Conservation (phyloP, 2,797 vertebrate species). For the Sebastes hopkinsi region DNA sequence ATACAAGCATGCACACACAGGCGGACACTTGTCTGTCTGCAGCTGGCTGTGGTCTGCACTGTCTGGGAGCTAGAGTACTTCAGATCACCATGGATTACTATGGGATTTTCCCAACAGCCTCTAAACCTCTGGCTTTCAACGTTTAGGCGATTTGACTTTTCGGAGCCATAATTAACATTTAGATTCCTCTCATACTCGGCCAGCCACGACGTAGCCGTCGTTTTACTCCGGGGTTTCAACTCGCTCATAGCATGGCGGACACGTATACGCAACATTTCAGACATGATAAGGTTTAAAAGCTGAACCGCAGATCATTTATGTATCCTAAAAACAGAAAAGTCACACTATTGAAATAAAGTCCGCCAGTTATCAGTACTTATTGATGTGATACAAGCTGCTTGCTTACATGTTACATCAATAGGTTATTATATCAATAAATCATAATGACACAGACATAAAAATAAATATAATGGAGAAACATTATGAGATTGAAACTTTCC, state of each 20-base stretch:
- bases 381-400: neutral
- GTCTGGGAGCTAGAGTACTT: conserved; percentile 59
- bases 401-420: neutral
- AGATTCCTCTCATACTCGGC: conserved; percentile 37
- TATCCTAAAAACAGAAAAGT: neutral
- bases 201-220: conserved; percentile 22
- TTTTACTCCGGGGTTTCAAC: conserved; percentile 11
- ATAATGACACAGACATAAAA: neutral
- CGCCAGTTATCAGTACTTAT: neutral
- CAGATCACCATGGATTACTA: conserved; percentile 72
- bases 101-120: conserved; percentile 69
- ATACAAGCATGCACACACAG: conserved; percentile 1
- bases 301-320: neutral
- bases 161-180: conserved; percentile 69
- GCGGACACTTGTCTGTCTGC: conserved; percentile 43
- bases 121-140: conserved; percentile 71
- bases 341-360: neutral
- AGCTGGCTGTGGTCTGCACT: conserved; percentile 46
- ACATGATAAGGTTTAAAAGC: neutral
- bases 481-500: neutral
- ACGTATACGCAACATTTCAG: neutral
- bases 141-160: conserved; percentile 68
- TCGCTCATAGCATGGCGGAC: neutral
- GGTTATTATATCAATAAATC: neutral
- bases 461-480: neutral